Evolutionary conservation across 2,888 invertebrate genomes (phyloP).

Genomic region (Ennomos fuscantarius): DNA sequence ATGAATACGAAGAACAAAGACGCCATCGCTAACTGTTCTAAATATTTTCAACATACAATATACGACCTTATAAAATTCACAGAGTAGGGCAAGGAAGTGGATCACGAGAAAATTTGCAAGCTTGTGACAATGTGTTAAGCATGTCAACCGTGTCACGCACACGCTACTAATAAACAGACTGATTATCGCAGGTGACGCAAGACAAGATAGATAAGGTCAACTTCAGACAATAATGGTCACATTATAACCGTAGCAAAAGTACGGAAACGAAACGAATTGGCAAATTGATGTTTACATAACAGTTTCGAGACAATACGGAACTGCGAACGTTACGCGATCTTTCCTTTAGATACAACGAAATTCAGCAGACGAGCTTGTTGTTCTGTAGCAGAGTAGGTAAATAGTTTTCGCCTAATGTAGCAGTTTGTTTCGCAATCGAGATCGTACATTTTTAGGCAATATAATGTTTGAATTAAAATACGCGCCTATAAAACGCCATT

Average conservation of each 20-base stretch:
- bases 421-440: constrained; percentile 23
- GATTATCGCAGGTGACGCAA: constrained; percentile 62
- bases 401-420: constrained; percentile 27
- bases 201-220: constrained; percentile 54
- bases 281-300: constrained; percentile 58
- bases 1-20: constrained; percentile 13
- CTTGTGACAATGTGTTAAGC: constrained; percentile 60
- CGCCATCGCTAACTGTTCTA: not conserved
- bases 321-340: constrained; percentile 29
- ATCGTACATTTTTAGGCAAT: constrained; percentile 12
- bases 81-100: constrained; percentile 53
- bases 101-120: constrained; percentile 62
- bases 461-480: not conserved
- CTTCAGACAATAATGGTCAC: constrained; percentile 46
- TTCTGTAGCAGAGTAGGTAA: constrained; percentile 29
- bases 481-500: too few species aligned
- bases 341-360: constrained; percentile 27
- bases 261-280: constrained; percentile 54
- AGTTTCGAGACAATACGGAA: constrained; percentile 38
- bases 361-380: constrained; percentile 27
- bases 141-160: constrained; percentile 56
- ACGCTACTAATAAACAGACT: constrained; percentile 56
- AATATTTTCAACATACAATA: constrained; percentile 26
- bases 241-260: constrained; percentile 43
- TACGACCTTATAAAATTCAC: constrained; percentile 37